Conservation (phyloP, 2,888 invertebrate genomes). For the Lepidocyrtinus sp. region DNA sequence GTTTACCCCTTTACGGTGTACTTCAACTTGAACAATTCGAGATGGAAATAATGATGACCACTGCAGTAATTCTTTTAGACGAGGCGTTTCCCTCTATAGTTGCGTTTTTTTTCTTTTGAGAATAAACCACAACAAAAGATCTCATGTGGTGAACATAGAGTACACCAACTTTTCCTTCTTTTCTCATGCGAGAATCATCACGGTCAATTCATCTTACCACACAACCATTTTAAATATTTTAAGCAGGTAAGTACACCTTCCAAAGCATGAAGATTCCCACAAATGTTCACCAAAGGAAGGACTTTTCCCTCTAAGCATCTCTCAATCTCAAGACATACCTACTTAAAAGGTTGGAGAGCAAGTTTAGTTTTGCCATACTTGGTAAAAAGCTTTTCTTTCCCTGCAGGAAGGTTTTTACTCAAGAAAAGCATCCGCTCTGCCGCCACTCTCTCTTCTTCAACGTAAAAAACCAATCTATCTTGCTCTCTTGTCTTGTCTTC, state of each 20-base stretch:
- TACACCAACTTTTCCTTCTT: constrained; percentile 36
- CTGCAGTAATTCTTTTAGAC: constrained; percentile 49
- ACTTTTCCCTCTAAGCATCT: neutral
- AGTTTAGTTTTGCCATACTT: neutral
- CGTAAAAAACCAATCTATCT: constrained; percentile 47
- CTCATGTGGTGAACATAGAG: constrained; percentile 43
- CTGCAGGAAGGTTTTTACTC: constrained; percentile 16
- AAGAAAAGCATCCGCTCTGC: neutral
- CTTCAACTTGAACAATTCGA: constrained; percentile 28
- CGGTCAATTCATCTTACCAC: constrained; percentile 51
- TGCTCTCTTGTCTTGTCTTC: constrained; percentile 45
- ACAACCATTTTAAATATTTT: constrained; percentile 22
- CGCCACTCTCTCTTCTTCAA: constrained; percentile 23
- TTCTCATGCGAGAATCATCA: constrained; percentile 33
- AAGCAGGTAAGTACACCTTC: neutral
- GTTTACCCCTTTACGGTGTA: constrained; percentile 23
- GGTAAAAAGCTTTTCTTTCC: constrained; percentile 14
- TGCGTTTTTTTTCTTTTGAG: constrained; percentile 14
- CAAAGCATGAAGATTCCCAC: too few relatives aligned
- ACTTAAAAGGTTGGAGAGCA: constrained; percentile 13
- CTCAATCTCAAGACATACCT: neutral
- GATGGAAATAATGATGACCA: constrained; percentile 42
- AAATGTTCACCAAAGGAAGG: neutral
- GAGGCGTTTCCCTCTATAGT: constrained; percentile 30
- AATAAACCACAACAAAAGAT: constrained; percentile 54